Evolutionary conservation across 2,888 invertebrate genomes (phyloP).

Genomic region (Ectemnius cavifrons): DNA sequence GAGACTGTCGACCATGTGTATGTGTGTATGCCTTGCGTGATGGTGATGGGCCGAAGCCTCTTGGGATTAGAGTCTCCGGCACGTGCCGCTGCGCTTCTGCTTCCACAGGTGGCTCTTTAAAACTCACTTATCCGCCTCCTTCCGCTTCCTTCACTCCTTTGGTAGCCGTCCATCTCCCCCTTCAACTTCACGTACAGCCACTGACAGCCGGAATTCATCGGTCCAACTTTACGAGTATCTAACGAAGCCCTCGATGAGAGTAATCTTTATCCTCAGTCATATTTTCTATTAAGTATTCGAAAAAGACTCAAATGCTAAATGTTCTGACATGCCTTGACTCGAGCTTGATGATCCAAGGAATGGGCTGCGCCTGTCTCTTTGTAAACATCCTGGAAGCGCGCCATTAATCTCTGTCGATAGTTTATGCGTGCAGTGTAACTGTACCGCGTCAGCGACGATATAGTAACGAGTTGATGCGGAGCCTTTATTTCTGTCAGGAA

Average conservation of each 20-base stretch:
- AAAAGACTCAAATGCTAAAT: too few relatives aligned
- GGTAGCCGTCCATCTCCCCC: conserved; percentile 1
- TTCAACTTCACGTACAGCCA: conserved; percentile 13
- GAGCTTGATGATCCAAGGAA: too few relatives aligned
- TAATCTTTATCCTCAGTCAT: too few relatives aligned
- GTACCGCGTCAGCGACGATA: conserved; percentile 3
- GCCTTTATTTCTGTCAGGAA: too few relatives aligned
- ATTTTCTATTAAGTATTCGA: too few relatives aligned
- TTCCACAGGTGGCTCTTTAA: conserved; percentile 72
- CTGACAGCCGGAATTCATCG: conserved; percentile 47
- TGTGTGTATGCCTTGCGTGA: conserved; percentile 42
- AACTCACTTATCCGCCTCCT: conserved; percentile 62
- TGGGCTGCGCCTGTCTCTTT: too few relatives aligned
- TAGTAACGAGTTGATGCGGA: too few relatives aligned
- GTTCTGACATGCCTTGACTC: too few relatives aligned
- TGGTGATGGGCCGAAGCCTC: conserved; percentile 63
- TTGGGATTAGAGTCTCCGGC: conserved; percentile 70
- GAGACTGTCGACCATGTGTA: neutral
- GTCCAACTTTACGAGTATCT: conserved; percentile 4
- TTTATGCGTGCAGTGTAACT: conserved; percentile 15
- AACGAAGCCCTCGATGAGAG: neutral
- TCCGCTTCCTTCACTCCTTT: conserved; percentile 29
- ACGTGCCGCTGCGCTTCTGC: conserved; percentile 64
- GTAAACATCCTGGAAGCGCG: neutral
- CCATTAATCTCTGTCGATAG: conserved; percentile 33